Evolutionary conservation across 2,113 vertebrate genomes (phyloP), one percentile per base, ranked within the genome.

Genomic region (Heterotilapia buettikoferi): DNA sequence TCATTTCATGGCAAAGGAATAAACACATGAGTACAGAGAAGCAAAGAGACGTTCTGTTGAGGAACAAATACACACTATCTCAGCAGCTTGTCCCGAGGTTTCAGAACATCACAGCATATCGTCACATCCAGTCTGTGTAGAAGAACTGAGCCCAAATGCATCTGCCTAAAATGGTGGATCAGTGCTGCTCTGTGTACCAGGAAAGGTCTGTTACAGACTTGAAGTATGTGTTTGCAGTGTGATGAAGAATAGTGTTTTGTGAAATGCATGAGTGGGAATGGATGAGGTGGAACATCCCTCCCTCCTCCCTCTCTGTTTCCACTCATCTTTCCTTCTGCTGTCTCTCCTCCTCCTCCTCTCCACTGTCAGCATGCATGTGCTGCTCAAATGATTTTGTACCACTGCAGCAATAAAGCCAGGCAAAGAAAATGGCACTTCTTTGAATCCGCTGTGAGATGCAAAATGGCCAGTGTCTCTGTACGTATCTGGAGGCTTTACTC

Each of bases 261-360:
- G 83, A 83, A 54, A 92, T 82, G 90, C 84, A 81, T 83, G 89
- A 92, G 89, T 92, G 89, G 88, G 90, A 90, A 88, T 89, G 88
- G 83, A 92, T 93, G 90, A 93, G 90, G 89, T 82, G 85, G 88
- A 94, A 91, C 87, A 87, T 86, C 63, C 26, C 71, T 82, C 83
- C 47, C 76, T 33, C 66, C 31, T 76, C 59, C 66, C 43, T 57
- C 66, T 54, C 71, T 31, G 50, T 73, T 80, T 66, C 87, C 81
- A 13, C 86, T 83, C 53, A 57, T 90, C 78, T 21, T 36, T 83
- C 79, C 43, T 26, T 78, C 80, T 82, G 40, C 73, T 45, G 16
- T 66, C 57, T 38, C 82, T 84, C 73, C 19, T 59, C 85, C 73
- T 38, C 38, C 43, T 26, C 71, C 61, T 86, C 73, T 82, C 83